Evolutionary conservation across 2,888 invertebrate genomes (phyloP), one percentile per base, ranked within the genome.

Genomic region (Subacronicta megacephala): DNA sequence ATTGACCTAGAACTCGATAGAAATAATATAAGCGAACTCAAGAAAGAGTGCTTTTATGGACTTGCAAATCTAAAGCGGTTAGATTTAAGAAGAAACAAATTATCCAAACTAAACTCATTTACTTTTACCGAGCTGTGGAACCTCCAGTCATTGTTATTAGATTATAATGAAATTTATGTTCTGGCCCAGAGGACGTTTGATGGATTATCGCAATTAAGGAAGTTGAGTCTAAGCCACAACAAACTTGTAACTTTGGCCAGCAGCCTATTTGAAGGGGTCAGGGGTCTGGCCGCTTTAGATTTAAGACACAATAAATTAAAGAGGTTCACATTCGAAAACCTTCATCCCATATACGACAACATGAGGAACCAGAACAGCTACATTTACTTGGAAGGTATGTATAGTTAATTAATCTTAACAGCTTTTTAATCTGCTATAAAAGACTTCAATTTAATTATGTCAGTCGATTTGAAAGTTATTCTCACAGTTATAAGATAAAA

Each of bases 51-150:
- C 62, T 98, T 98, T 82, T 95, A 96, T 69, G 97, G 97, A 1
- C 92, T 98, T 68, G 95, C 96, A 49, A 96, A 96, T 84, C 90
- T 98, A 45, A 96, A 95, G 83, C 95, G 96, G 54, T 92, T 98
- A 69, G 97, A 97, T 85, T 92, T 98, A 80, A 96, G 96, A 66
- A 95, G 95, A 77, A 98, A 98, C 87, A 95, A 95, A 81, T 95
- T 98, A 76, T 95, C 96, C 47, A 96, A 96, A 88, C 95, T 98
- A 59, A 96, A 96, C 45, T 97, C 97, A 46, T 96, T 96, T 62
- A 97, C 96, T 17, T 98, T 98, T 88, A 95, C 96, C 12, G 97
- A 97, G 80, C 91, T 97, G 81, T 96, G 97, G 93, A 96, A 96
- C 75, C 90, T 97, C 17, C 95, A 95, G 70, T 96, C 96, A 71